Percentiles rank a stretch among this genome's conserved stretches.
These are phyloP conservation scores for Condylostylus longicornis DNA, from an alignment of 1,140 invertebrate species.

Conservation along the genomic window DNA sequence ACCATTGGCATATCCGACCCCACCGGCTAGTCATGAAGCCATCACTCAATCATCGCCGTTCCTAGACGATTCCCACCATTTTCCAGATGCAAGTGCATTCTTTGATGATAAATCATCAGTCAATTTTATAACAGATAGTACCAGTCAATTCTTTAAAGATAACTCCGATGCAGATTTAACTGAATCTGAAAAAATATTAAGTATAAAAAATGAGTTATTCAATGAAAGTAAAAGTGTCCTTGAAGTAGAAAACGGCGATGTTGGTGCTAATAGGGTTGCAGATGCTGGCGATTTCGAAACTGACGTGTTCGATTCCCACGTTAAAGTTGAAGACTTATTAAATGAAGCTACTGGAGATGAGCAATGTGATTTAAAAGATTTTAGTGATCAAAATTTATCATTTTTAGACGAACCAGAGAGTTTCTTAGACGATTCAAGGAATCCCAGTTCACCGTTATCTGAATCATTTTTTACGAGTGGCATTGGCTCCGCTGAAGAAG, in stretches of 20 bases:
- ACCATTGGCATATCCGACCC: conserved; percentile 63
- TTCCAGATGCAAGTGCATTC: conserved; percentile 25
- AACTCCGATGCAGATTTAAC: conserved; percentile 16
- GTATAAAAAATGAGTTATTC: conserved; percentile 32
- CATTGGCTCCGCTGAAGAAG: conserved; percentile 68
- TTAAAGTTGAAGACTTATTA: conserved; percentile 25
- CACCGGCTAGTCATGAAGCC: conserved; percentile 70
- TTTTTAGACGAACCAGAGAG: conserved; percentile 29
- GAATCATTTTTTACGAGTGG: conserved; percentile 73
- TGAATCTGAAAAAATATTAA: conserved; percentile 37
- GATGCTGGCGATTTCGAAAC: conserved; percentile 1
- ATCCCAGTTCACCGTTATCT: conserved; percentile 53
- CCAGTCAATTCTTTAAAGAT: conserved; percentile 1
- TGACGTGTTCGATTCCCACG: conserved; percentile 19
- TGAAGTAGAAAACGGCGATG: too few species aligned
- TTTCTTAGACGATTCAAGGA: conserved; percentile 41
- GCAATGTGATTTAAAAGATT: conserved; percentile 26
- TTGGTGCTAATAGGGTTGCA: too few species aligned
- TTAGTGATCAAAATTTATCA: conserved; percentile 28
- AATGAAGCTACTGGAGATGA: conserved; percentile 19
- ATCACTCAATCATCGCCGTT: conserved; percentile 28
- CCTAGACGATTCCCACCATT: conserved; percentile 28
- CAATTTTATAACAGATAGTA: conserved; percentile 13
- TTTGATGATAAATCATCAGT: conserved; percentile 23
- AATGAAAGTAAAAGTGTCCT: conserved; percentile 19